phyloP scores from a whole-genome alignment of 2,797 vertebrate species.

The Girardinus metallicus region DNA sequence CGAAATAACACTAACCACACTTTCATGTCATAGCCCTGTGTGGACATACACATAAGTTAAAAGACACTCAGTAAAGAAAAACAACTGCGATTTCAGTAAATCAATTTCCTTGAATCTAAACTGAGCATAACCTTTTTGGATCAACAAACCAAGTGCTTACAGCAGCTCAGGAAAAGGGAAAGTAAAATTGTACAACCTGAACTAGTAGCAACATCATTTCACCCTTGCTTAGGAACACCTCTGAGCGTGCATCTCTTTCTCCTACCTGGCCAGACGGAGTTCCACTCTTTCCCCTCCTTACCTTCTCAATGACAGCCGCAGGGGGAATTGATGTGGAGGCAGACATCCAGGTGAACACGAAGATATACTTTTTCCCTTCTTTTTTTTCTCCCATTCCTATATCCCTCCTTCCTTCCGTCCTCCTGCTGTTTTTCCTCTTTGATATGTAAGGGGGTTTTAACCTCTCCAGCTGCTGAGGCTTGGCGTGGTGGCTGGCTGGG shows the following conservation, averaged over 20 bases:
- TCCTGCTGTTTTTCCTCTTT: slow-evolving; percentile 79
- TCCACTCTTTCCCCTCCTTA: slow-evolving; percentile 75
- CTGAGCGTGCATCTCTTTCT: slow-evolving; percentile 41
- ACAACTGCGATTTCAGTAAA: slow-evolving; percentile 8
- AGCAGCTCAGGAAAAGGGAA: slow-evolving; percentile 21
- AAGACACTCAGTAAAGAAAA: slow-evolving; percentile 11
- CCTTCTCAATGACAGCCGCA: slow-evolving; percentile 84
- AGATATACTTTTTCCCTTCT: slow-evolving; percentile 80
- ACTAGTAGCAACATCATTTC: slow-evolving; percentile 54
- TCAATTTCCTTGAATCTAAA: slow-evolving; percentile 29
- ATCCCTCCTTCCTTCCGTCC: slow-evolving; percentile 64
- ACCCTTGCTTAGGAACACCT: slow-evolving; percentile 45
- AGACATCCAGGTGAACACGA: slow-evolving; percentile 83
- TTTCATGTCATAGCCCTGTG: background rate
- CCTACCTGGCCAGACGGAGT: slow-evolving; percentile 51
- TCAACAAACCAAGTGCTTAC: slow-evolving; percentile 39
- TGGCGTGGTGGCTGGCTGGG: slow-evolving; percentile 75
- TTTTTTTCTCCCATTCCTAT: slow-evolving; percentile 66
- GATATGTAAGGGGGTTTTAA: slow-evolving; percentile 86
- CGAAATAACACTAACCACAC: background rate
- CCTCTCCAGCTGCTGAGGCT: slow-evolving; percentile 85
- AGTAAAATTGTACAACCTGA: slow-evolving; percentile 48
- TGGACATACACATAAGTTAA: background rate
- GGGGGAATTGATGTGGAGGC: slow-evolving; percentile 82
- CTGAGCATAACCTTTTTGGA: slow-evolving; percentile 32